Evolutionary conservation across 2,888 invertebrate species (phyloP).

Genomic region (Agonum fuliginosum): DNA sequence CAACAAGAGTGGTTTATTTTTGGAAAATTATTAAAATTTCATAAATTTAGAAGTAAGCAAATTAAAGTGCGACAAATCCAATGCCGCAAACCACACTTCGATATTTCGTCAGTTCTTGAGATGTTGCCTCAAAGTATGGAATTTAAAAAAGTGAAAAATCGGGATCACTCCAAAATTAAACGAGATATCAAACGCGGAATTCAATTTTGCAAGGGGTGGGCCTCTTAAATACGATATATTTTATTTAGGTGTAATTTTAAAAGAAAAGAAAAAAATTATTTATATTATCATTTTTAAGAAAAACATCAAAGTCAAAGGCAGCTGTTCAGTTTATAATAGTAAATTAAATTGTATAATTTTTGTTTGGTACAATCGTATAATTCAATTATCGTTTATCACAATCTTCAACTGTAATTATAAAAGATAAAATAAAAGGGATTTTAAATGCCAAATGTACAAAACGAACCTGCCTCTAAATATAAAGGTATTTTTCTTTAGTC

Average conservation of each 20-base stretch:
- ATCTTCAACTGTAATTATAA: background rate
- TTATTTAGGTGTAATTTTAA: background rate
- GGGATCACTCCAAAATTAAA: no score
- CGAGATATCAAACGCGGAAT: no score
- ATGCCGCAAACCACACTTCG: no score
- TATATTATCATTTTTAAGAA: background rate
- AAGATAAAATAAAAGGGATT: slow-evolving; percentile 1
- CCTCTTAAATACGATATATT: background rate
- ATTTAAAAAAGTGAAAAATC: no score
- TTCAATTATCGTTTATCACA: background rate
- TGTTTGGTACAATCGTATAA: background rate
- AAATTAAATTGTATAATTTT: background rate
- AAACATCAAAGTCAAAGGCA: background rate
- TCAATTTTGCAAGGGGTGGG: no score
- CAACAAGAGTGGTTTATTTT: no score
- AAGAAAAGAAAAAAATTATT: background rate
- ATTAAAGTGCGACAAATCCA: no score
- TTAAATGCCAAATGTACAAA: background rate
- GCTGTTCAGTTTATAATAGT: background rate
- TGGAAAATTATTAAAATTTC: no score
- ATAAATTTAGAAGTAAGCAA: no score
- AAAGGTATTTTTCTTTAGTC: background rate
- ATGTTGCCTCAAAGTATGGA: no score
- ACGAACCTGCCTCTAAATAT: background rate
- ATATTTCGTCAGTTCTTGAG: no score